phyloP scores from a whole-genome alignment of 1,140 invertebrate species.

The Dysdera silvatica region DNA sequence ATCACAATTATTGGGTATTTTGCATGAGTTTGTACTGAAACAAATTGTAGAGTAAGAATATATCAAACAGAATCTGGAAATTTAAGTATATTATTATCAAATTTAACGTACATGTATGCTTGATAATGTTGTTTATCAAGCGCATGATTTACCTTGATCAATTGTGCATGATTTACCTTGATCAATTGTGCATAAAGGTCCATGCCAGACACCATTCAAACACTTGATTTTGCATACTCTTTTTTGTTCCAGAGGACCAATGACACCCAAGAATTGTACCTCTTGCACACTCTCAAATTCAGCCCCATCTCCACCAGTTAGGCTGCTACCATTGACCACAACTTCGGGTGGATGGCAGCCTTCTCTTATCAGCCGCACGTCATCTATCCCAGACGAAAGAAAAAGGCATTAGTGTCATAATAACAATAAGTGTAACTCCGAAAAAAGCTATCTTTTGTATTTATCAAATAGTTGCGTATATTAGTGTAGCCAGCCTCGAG shows the following conservation, averaged over 20 bases:
- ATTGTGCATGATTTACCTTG: constrained; percentile 46
- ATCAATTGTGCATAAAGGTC: constrained; percentile 56
- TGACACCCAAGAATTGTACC: constrained; percentile 56
- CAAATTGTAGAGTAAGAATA: too few relatives aligned
- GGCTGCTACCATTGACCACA: constrained; percentile 31
- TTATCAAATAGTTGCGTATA: too few relatives aligned
- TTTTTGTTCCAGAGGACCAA: constrained; percentile 57
- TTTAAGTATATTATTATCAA: too few relatives aligned
- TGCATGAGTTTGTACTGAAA: too few relatives aligned
- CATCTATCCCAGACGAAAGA: constrained; percentile 12
- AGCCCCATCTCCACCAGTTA: constrained; percentile 28
- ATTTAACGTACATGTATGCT: too few relatives aligned
- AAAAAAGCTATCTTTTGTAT: too few relatives aligned
- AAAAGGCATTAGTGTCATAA: too few relatives aligned
- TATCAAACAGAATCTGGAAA: too few relatives aligned
- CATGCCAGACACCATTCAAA: constrained; percentile 68
- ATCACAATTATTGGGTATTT: too few relatives aligned
- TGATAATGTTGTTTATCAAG: too few relatives aligned
- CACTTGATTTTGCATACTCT: constrained; percentile 72
- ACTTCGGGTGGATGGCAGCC: constrained; percentile 33
- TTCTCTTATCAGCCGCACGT: constrained; percentile 9
- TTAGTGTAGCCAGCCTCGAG: too few relatives aligned
- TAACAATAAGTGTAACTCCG: too few relatives aligned
- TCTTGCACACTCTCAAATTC: constrained; percentile 36
- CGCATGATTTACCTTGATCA: constrained; percentile 46